Evolutionary conservation across 2,888 invertebrate genomes (phyloP).

Genomic region (Leucozona laternaria): DNA sequence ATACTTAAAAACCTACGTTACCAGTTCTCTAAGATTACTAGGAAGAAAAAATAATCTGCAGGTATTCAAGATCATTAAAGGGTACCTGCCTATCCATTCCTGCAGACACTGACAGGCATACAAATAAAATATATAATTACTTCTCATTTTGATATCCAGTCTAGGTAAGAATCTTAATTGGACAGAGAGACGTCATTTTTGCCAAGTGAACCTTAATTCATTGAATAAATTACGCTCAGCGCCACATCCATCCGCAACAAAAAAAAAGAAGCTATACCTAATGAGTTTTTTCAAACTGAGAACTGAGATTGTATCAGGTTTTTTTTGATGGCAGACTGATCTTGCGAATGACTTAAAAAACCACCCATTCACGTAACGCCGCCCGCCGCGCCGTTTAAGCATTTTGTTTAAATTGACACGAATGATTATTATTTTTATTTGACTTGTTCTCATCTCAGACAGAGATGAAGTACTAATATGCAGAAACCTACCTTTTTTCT

Average conservation of each 20-base stretch:
- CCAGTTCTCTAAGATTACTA: not conserved
- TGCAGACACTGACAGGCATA: not conserved
- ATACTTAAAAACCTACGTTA: not conserved
- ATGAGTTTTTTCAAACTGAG: slow-evolving; percentile 17
- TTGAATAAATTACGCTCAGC: not conserved
- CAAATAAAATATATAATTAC: not conserved
- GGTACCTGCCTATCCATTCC: not conserved
- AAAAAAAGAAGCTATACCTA: not conserved
- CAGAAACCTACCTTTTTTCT: not conserved
- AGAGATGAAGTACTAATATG: slow-evolving; percentile 14
- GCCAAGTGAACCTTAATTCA: not conserved
- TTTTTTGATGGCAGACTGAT: not conserved
- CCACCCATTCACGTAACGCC: not conserved
- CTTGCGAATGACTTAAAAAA: slow-evolving; percentile 1
- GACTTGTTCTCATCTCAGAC: slow-evolving; percentile 2
- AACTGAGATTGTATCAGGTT: slow-evolving; percentile 21
- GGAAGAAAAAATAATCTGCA: not conserved
- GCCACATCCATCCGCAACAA: too few relatives aligned
- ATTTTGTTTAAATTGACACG: slow-evolving; percentile 13
- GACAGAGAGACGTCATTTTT: slow-evolving; percentile 18
- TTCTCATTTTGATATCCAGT: slow-evolving; percentile 10
- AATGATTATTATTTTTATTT: slow-evolving; percentile 7
- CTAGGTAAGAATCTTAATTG: slow-evolving; percentile 15
- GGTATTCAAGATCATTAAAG: not conserved
- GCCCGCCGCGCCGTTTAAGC: not conserved